A percentile compares a stretch with the other conserved stretches of the same genome.
Conservation (phyloP, 2,797 vertebrate genomes). For the Ispidina picta region DNA sequence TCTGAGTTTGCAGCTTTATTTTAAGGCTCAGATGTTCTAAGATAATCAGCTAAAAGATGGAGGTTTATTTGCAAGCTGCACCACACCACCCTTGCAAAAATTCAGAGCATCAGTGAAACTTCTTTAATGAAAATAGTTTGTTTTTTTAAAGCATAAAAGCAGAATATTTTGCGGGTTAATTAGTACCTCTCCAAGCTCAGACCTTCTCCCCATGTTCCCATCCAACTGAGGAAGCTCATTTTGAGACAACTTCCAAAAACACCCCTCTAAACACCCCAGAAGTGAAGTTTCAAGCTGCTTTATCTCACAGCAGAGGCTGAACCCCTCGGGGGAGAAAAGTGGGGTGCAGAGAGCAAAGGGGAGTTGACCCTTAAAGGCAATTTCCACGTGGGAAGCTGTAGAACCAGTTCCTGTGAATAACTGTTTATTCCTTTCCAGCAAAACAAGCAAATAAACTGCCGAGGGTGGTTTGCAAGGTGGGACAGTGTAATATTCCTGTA, state of each 20-base stretch:
- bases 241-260: rapidly evolving
- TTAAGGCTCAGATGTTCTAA: not conserved
- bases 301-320: not conserved
- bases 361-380: conserved; percentile 26
- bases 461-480: conserved; percentile 69
- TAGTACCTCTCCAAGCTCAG: rapidly evolving
- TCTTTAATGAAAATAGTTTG: not conserved
- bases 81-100: not conserved
- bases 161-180: not conserved
- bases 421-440: conserved; percentile 62
- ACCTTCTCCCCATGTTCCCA: not conserved
- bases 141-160: not conserved
- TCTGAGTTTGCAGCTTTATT: not conserved
- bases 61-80: not conserved
- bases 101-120: not conserved
- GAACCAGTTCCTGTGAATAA: conserved; percentile 20
- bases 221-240: not conserved
- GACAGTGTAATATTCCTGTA: conserved; percentile 75
- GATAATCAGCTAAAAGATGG: not conserved
- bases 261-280: not conserved
- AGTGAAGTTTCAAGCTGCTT: not conserved
- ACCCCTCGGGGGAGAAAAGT: not conserved
- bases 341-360: not conserved
- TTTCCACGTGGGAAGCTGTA: not conserved
- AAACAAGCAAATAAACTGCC: conserved; percentile 75